Evolutionary conservation across 2,113 vertebrate species (phyloP), one percentile per base, ranked within the genome.

Genomic region (Noturus placidus): DNA sequence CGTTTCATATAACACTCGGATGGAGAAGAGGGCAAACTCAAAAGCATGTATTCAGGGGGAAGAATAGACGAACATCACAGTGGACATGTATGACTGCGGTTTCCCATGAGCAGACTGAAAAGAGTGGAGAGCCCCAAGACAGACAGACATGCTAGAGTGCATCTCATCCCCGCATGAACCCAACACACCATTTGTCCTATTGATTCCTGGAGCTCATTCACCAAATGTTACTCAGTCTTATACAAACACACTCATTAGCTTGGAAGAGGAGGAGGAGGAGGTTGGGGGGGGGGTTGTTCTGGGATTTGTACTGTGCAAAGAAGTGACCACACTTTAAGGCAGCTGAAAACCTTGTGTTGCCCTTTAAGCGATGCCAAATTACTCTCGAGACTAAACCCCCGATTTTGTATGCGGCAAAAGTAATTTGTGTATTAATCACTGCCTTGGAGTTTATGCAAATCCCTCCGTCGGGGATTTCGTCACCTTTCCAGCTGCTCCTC

Each of bases 161-260:
- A 77, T 65, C 86, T 70, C 86, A 87, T 61, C 70, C 38, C 81
- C 30, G 74, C 89, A 65, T 84, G 84, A 81, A 70, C 89, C 87
- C 83, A 25, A 67, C 74, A 59, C 46, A 80, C 87, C 81, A 87
- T 90, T 88, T 76, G 87, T 90, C 81, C 56, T 80, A 76, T n/a
- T 82, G 81, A 85, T 80, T 78, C 77, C 82, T 46, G 65, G 84
- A 88, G 82, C 81, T 86, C 84, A 69, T 85, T 87, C 27, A 77
- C 84, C 89, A 89, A 89, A 85, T 76, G 85, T 90, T 85, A 76
- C 78, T 86, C 85, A 74, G 84, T 84, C 87, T 79, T 81, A 77
- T 81, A 72, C 87, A 87, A 85, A 90, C 33, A 87, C 76, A 46
- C 59, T 35, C 50, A 70, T n/a, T 74, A 85, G 35, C 25, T 76